Percentiles rank a stretch among this genome's conserved stretches.
phyloP scores from a whole-genome alignment of 2,888 invertebrate genomes.

The Tetragonula carbonaria region DNA sequence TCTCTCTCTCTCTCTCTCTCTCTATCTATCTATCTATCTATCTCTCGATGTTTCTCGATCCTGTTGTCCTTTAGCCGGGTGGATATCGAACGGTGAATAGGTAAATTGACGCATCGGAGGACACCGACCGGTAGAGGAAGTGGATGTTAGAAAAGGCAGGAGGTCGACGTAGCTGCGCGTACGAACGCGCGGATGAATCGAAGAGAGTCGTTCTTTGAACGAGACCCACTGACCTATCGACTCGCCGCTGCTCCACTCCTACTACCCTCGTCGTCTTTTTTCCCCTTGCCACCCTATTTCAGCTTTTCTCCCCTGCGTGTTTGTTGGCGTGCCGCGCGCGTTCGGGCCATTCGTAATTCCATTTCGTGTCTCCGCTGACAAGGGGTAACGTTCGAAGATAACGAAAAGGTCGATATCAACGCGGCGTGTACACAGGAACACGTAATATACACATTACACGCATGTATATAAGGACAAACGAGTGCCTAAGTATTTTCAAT shows the following conservation, averaged over 20 bases:
- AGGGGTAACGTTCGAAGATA: constrained; percentile 36
- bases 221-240: constrained; percentile 75
- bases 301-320: constrained; percentile 26
- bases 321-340: constrained; percentile 42
- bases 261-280: constrained; percentile 50
- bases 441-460: neutral
- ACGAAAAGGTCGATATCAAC: constrained; percentile 23
- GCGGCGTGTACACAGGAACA: neutral
- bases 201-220: constrained; percentile 72
- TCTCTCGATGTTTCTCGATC: neutral
- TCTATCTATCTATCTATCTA: no score
- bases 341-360: constrained; percentile 29
- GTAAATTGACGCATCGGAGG: constrained; percentile 49
- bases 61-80: constrained; percentile 6
- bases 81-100: constrained; percentile 10
- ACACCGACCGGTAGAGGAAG: constrained; percentile 61
- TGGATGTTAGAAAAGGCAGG: constrained; percentile 18
- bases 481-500: constrained; percentile 50
- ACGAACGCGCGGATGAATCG: constrained; percentile 68
- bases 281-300: constrained; percentile 49
- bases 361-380: constrained; percentile 16
- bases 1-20: neutral
- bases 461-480: constrained; percentile 21
- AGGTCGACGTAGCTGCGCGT: constrained; percentile 65
- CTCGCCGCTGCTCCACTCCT: constrained; percentile 53